Conservation (phyloP, 2,113 vertebrate species). For the Lagenorhynchus albirostris region DNA sequence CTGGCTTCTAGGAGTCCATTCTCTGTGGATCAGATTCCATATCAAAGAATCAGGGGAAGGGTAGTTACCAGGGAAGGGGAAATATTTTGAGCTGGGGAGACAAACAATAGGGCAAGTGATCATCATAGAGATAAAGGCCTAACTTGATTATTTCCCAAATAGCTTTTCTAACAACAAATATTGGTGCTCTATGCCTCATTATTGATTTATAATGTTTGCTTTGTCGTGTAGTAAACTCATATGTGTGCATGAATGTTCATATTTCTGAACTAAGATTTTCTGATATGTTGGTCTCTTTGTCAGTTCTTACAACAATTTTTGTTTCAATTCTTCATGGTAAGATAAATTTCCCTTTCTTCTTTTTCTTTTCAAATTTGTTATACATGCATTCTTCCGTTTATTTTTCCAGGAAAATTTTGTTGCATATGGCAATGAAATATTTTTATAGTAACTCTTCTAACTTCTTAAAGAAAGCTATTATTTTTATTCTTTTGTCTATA, state of each 20-base stretch:
- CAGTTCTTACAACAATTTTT: not conserved
- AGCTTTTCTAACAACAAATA: not conserved
- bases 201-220: not conserved
- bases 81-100: not conserved
- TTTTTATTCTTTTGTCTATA: not conserved
- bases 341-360: not conserved
- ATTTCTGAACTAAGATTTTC: not conserved
- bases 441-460: not conserved
- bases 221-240: not conserved
- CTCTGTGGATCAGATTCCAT: conserved; percentile 17
- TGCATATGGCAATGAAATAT: not conserved
- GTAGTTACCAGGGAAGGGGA: not conserved
- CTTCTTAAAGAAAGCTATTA: not conserved
- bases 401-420: not conserved
- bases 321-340: not conserved
- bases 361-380: not conserved
- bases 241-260: not conserved
- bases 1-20: not conserved
- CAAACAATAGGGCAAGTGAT: not conserved
- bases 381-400: not conserved
- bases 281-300: not conserved
- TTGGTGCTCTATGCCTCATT: not conserved
- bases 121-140: not conserved
- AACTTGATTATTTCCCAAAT: not conserved
- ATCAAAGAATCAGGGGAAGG: not conserved